phyloP scores from a whole-genome alignment of 2,888 invertebrate species.

The Digitonthophagus gazella region DNA sequence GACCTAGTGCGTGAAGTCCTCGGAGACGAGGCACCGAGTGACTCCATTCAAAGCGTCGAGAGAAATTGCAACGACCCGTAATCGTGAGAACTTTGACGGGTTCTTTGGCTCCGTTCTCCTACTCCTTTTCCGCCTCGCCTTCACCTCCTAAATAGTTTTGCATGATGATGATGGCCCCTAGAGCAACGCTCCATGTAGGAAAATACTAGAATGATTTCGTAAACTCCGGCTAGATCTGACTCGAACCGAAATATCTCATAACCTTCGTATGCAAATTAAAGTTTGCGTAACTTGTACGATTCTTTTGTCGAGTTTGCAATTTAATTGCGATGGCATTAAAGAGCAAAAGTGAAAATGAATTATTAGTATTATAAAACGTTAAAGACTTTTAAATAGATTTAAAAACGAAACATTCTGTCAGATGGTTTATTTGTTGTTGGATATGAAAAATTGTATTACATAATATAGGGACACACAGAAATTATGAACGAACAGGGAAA shows the following conservation, averaged over 20 bases:
- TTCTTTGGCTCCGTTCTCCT: conserved; percentile 28
- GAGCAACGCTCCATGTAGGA: too few relatives aligned
- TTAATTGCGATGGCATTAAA: too few relatives aligned
- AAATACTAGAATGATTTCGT: background rate
- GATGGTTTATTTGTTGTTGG: too few relatives aligned
- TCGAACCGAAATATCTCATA: background rate
- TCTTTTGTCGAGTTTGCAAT: too few relatives aligned
- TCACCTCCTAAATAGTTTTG: background rate
- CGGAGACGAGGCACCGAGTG: conserved; percentile 17
- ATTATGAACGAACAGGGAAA: background rate
- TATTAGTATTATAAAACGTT: too few relatives aligned
- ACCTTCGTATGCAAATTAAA: background rate
- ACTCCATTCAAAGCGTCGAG: conserved; percentile 10
- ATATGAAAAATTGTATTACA: too few relatives aligned
- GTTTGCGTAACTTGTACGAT: background rate
- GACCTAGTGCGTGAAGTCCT: conserved; percentile 21
- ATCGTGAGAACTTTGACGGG: conserved; percentile 29
- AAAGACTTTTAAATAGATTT: too few relatives aligned
- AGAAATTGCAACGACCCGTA: conserved; percentile 22
- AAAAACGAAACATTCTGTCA: too few relatives aligned
- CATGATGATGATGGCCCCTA: background rate
- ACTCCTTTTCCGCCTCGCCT: conserved; percentile 20
- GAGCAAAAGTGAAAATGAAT: too few relatives aligned
- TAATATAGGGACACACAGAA: too few relatives aligned
- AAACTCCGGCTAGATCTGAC: background rate